Conservation (phyloP, 2,888 invertebrate genomes). For the Crioceris asparagi region DNA sequence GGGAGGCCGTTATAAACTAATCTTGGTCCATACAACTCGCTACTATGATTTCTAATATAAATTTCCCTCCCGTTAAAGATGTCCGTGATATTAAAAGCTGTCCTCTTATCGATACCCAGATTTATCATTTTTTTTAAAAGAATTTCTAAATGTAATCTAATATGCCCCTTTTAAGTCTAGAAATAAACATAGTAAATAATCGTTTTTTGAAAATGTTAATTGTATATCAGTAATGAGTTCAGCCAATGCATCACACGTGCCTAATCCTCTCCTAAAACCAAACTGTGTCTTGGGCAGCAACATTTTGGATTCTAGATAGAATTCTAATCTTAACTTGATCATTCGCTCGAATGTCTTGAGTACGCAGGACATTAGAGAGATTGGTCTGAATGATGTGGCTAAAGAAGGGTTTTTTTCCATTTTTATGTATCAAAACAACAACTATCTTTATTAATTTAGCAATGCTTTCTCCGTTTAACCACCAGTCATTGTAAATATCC, state of each 20-base stretch:
- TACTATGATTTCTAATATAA: background rate
- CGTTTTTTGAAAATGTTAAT: conserved; percentile 5
- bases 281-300: conserved; percentile 5
- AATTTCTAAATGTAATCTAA: background rate
- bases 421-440: too few relatives aligned
- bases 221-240: conserved; percentile 6
- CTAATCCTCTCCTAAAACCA: conserved; percentile 7
- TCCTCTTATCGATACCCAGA: background rate
- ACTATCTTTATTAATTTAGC: conserved; percentile 3
- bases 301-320: conserved; percentile 1
- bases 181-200: conserved; percentile 1
- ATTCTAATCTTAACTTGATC: conserved; percentile 3
- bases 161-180: conserved; percentile 3
- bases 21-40: too few relatives aligned
- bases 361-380: conserved; percentile 3
- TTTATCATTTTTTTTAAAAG: background rate
- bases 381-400: conserved; percentile 2
- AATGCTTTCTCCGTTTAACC: conserved; percentile 1
- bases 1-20: too few relatives aligned
- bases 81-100: background rate
- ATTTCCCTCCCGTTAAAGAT: background rate
- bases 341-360: conserved; percentile 4
- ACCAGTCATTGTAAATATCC: conserved; percentile 1
- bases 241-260: conserved; percentile 5
- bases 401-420: too few relatives aligned